phyloP scores from a whole-genome alignment of 2,888 invertebrate genomes.

The Epistrophella euchroma region DNA sequence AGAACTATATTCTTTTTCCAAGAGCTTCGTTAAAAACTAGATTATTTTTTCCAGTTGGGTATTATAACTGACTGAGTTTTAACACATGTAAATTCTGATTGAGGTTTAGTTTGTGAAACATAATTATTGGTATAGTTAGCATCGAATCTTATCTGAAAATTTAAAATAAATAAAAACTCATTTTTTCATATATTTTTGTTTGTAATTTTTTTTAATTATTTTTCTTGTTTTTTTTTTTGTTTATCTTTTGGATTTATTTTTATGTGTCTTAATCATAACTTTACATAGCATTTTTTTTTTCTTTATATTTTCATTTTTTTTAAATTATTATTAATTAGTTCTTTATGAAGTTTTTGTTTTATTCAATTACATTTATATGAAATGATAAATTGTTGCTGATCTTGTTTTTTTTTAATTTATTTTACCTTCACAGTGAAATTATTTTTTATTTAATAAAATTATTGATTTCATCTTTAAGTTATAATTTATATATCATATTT shows the following conservation, averaged over 20 bases:
- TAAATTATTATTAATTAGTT: constrained; percentile 58
- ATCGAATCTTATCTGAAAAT: constrained; percentile 7
- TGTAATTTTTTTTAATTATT: constrained; percentile 66
- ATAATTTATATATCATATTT: constrained; percentile 48
- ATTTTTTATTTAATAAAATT: constrained; percentile 27
- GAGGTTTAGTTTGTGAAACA: too few species aligned
- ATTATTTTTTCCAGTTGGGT: too few species aligned
- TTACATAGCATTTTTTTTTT: constrained; percentile 70
- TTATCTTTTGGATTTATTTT: constrained; percentile 72
- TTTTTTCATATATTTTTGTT: constrained; percentile 55
- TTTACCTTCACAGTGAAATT: constrained; percentile 53
- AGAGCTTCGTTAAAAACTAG: too few species aligned
- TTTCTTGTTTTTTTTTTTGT: constrained; percentile 59
- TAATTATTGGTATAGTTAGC: background rate
- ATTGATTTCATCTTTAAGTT: constrained; percentile 25
- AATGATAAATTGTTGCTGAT: constrained; percentile 68
- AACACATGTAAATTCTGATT: too few species aligned
- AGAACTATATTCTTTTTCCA: too few species aligned
- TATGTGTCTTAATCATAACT: constrained; percentile 75
- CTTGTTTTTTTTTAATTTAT: constrained; percentile 32
- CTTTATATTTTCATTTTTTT: constrained; percentile 36
- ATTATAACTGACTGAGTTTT: too few species aligned
- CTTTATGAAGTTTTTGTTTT: constrained; percentile 37
- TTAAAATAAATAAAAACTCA: constrained; percentile 49
- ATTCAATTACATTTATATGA: constrained; percentile 60